Evolutionary conservation across 2,888 invertebrate genomes (phyloP), one percentile per base, ranked within the genome.

Genomic region (Aspidiotus destructor): DNA sequence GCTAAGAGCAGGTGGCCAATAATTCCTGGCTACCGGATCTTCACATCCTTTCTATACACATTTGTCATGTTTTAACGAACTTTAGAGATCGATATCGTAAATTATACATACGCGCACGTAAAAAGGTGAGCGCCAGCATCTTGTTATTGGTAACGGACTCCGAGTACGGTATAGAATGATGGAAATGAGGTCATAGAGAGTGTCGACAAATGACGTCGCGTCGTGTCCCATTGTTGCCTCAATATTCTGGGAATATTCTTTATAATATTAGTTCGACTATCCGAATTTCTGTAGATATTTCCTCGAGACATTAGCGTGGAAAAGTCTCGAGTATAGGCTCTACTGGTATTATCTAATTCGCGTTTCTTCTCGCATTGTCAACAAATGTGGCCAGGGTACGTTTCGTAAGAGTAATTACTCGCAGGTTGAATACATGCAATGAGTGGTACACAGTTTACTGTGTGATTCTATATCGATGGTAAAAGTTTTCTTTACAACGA

Each of bases 11-110:
- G 65, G 65, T 65, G 65, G 65, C 65, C 57, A 28, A 57, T 65
- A 57, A 54, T 54, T 65, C 65, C 65, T 55, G 57, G 54, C 57
- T 54, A 65, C 65, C 65, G 65, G 65, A 65, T 65, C 65, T 65
- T 65, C 65, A 65, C 65, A 65, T 65, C 65, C 65, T 65, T 57
- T 58, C 28, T 11, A 40, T 58, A 3, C 48, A 48, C n/a, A n/a
- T 13, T 11, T n/a, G 48, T 11, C 48, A 13, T 48, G 40, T 17
- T 28, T 58, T 58, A 58, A 58, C 58, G 58, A 28, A 58, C 58
- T 58, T 58, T 58, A 9, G 28, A 58, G 58, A 58, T 58, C 28
- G 28, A 40, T 28, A 58, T 58, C 58, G 58, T 54, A 9, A 16
- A 16, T n/a, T 28, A 28, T 28, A 28, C 28, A 28, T 28, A 28